phyloP scores from a whole-genome alignment of 2,888 invertebrate genomes.

The Parnassius smintheus region DNA sequence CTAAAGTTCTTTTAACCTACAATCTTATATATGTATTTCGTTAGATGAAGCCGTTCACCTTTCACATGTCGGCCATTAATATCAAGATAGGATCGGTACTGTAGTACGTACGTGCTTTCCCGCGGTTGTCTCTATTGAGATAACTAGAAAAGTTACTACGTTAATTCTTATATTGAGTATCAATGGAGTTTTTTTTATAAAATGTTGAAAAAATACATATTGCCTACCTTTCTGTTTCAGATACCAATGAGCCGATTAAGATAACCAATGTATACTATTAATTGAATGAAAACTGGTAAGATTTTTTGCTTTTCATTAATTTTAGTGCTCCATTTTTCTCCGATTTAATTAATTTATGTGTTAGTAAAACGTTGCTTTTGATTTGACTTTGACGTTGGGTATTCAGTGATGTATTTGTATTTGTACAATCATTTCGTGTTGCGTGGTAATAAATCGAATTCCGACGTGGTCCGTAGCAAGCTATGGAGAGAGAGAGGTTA shows the following conservation, averaged over 20 bases:
- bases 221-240: constrained; percentile 6
- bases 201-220: background rate
- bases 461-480: no score
- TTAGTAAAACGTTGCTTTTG: no score
- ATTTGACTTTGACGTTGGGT: no score
- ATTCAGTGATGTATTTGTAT: no score
- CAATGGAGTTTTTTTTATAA: no score
- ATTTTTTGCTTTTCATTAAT: background rate
- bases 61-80: constrained; percentile 75
- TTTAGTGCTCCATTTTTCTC: no score
- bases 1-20: no score
- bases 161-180: no score
- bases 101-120: constrained; percentile 47
- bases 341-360: no score
- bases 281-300: background rate
- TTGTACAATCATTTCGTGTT: no score
- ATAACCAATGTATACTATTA: background rate
- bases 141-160: background rate
- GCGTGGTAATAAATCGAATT: no score
- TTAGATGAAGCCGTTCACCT: constrained; percentile 69
- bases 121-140: constrained; percentile 27
- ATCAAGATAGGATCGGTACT: constrained; percentile 71
- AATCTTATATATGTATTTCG: constrained; percentile 41
- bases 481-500: no score
- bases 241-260: background rate